Base-by-base conservation (phyloP, 2,113 vertebrate species). In the Axis porcinus region DNA sequence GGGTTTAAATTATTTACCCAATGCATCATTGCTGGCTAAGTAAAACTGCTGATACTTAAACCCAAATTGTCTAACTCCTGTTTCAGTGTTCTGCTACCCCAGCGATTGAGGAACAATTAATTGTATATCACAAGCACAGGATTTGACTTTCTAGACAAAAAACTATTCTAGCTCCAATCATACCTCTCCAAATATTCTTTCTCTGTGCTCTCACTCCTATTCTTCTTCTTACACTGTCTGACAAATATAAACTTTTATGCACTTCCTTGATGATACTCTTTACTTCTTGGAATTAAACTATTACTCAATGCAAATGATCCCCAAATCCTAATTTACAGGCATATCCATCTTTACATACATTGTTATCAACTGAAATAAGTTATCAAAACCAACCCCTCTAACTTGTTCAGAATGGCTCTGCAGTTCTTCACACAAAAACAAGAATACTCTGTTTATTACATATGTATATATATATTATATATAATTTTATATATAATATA, bases 51-150 rank as follows among this genome's bases (percentile, higher is more conserved):
- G 45, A 86, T 84, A 87, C 23, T 83, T 93, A 62, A 87, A 67
- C 21, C 8, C 4, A 21, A 21, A 88, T 81, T 82, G 33, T 58
- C 40, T 85, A 83, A 62, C 8, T 97, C 16, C 9, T 76, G 60
- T 54, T 6, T 84, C 89, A 58, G 25, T 55, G 12, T 79, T 96
- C 27, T 91, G 43, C n/a, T 17, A 94, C 12, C n/a, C 81, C 47
- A 89, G 47, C 47, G 12, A 95, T n/a, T 91, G 88, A 92, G 64
- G 54, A 58, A 82, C 14, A 97, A 97, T 86, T 78, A 78, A 89
- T 86, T 58, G n/a, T 7, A 54, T 82, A 86, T 82, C 52, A 91
- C 15, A 86, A 86, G 7, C 40, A 94, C 36, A 78, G 60, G 25
- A 27, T 92, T 92, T 89, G 50, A 33, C 25, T 89, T 90, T 89